Base-by-base conservation (phyloP, 2,797 vertebrate species). In the Eremophila alpestris region DNA sequence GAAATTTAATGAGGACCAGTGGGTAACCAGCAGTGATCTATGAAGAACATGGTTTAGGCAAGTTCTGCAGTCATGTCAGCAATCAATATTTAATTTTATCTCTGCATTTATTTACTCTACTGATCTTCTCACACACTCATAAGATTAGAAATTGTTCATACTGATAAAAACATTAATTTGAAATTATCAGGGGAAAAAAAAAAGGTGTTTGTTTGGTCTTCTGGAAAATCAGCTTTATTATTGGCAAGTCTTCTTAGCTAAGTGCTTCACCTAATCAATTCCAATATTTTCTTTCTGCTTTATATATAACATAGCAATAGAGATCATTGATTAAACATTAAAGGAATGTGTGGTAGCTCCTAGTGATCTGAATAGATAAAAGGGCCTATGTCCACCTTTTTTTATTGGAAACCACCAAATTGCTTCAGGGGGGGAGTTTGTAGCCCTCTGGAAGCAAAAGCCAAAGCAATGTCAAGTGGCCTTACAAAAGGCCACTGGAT, bases 241-340 rank as follows among this genome's bases (percentile, higher is more conserved):
- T 56, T 83, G 38, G 51, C 29, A 62, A 67, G 40, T 64, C 20
- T 58, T n/a, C 64, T 77, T 71, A 78, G 36, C 10, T 13, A 71
- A 70, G 43, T 49, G 46, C 15, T 83, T 91, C 58, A 93, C 27
- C 43, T 78, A 78, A 93, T 85, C 55, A 81, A 62, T 88, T 75
- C 36, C 48, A 86, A 10, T 78, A 64, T 87, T 78, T 88, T 5
- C 11, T 54, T 88, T 96, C 80, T 81, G 11, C 38, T 71, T 85
- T 81, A 59, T 68, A 36, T 73, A 71, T 73, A 67, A 86, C 62
- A 79, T 81, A 91, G 51, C 62, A 78, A 83, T 69, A 75, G 40
- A 60, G 10, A 69, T 45, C 20, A 69, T n/a, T 88, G 84, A 94
- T 94, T 88, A 90, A 83, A 88, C 48, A 69, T 85, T 74, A 81